Conservation (phyloP, 2,888 invertebrate species). For the Malthinus seriepunctatus region DNA sequence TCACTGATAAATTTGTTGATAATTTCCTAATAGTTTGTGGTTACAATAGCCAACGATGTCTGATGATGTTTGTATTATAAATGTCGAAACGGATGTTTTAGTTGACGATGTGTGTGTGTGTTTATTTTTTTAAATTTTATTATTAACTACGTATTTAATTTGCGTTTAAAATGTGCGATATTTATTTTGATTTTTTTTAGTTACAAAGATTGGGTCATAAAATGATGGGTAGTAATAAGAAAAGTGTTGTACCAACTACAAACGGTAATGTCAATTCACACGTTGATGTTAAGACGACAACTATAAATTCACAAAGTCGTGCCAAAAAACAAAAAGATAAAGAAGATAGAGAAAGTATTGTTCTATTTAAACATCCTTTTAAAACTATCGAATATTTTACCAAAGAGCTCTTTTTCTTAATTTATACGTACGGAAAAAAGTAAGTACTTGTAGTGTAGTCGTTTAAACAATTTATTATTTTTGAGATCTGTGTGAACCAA, state of each 20-base stretch:
- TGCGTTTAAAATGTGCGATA: constrained; percentile 25
- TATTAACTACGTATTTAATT: no score
- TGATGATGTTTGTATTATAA: constrained; percentile 15
- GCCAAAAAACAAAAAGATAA: constrained; percentile 53
- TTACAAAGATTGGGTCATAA: constrained; percentile 66
- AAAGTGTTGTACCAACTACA: constrained; percentile 36
- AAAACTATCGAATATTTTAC: constrained; percentile 79
- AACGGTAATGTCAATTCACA: constrained; percentile 35
- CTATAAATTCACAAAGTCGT: constrained; percentile 9
- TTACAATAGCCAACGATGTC: not conserved
- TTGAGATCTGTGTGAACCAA: no score
- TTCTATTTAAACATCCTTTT: constrained; percentile 81
- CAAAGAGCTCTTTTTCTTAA: constrained; percentile 70
- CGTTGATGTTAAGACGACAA: constrained; percentile 7
- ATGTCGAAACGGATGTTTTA: constrained; percentile 4
- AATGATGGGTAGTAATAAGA: constrained; percentile 58
- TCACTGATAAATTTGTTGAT: no score
- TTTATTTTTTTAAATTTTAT: no score
- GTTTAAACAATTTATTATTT: no score
- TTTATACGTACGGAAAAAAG: constrained; percentile 63
- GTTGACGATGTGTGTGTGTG: constrained; percentile 8
- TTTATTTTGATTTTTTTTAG: constrained; percentile 54
- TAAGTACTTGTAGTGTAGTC: no score
- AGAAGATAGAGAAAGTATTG: constrained; percentile 67
- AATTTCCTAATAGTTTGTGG: not conserved